Evolutionary conservation across 2,888 invertebrate species (phyloP), one percentile per base, ranked within the genome.

Genomic region (Peribatodes rhomboidaria): DNA sequence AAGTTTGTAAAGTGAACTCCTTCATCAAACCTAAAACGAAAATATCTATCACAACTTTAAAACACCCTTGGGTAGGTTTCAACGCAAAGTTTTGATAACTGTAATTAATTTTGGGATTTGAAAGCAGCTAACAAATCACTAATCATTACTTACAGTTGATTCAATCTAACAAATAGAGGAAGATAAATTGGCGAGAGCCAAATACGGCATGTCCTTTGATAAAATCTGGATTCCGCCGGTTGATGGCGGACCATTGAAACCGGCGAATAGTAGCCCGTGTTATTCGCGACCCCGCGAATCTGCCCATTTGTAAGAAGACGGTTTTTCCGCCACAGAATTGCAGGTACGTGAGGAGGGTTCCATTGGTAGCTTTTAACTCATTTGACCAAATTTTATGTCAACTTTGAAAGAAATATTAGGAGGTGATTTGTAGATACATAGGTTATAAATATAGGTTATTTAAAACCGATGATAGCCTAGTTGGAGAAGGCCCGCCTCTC

Each of bases 181-280:
- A 68, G 68, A 70, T 68, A 68, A 62, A 70, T 70, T 54, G 44
- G 20, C n/a, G 54, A 61, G 57, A 50, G 47, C 50, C 64, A 54
- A 61, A 66, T 65, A 46, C 66, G 68, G 63, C 53, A 50, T 60
- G 60, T 60, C 65, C 63, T 61, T 61, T 68, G 68, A 68, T 70
- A 70, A 66, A 68, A 70, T 70, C 61, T 61, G 70, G 63, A 55
- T 65, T 61, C 55, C 41, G 49, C 52, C 47, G 46, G 44, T 58
- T 67, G 65, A 69, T 67, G 61, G 59, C 20, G 50, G 35, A 35
- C 55, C 65, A 67, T 69, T 69, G 64, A 60, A 67, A 53, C 53
- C 56, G 67, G 62, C 60, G 61, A 62, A 67, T 60, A 46, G 57
- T 53, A 39, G 49, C 54, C 61, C 50, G 59, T 69, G 58, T 64